These are phyloP conservation scores for Epizoanthus stellaris DNA, from an alignment of 92 coral and sea anemone species.

Conservation along the genomic window DNA sequence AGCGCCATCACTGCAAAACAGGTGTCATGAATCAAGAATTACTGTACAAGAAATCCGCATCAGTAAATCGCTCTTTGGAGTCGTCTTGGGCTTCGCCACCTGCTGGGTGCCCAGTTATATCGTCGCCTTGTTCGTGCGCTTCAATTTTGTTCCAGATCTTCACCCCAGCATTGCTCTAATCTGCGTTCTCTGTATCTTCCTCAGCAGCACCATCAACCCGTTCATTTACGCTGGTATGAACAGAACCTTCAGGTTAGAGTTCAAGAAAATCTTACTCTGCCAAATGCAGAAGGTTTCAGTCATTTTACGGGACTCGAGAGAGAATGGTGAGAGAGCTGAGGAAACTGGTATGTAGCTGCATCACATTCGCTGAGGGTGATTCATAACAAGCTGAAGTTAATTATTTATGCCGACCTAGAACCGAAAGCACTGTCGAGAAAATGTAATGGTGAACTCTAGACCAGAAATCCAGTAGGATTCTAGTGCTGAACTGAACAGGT, in stretches of 20 bases:
- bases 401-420: no score
- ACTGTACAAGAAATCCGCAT: conserved; percentile 41
- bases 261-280: conserved; percentile 43
- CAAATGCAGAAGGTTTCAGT: background rate
- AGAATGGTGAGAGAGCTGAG: no score
- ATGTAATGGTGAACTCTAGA: no score
- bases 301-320: no score
- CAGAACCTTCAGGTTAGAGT: conserved; percentile 50
- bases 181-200: conserved; percentile 46
- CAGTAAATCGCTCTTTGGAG: conserved; percentile 38
- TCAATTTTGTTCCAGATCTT: conserved; percentile 23
- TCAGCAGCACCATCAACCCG: conserved; percentile 61
- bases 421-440: no score
- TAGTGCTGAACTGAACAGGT: no score
- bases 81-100: conserved; percentile 14
- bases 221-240: conserved; percentile 69
- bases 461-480: no score
- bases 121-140: conserved; percentile 49
- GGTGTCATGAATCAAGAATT: conserved; percentile 15
- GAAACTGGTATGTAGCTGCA: no score
- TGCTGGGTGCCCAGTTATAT: conserved; percentile 63
- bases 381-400: no score
- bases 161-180: conserved; percentile 12
- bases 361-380: no score
- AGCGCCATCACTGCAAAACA: conserved; percentile 17